Conservation (phyloP, 2,797 vertebrate species). For the Onychomys leucogaster region DNA sequence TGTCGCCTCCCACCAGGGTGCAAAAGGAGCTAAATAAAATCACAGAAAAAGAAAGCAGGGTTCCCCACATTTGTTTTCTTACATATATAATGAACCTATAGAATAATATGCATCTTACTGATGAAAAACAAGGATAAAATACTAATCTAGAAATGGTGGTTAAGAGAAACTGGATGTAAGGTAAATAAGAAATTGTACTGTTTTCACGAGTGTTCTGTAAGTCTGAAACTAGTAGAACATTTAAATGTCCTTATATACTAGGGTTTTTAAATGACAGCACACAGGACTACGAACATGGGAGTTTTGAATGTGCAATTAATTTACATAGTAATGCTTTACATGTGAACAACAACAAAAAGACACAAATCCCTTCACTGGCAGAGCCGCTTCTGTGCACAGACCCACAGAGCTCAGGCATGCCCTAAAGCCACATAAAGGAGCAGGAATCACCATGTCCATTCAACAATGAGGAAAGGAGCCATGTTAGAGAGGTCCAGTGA, state of each 20-base stretch:
- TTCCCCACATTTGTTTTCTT: background rate
- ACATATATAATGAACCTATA: background rate
- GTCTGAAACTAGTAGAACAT: slow-evolving; percentile 9
- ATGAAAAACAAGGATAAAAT: slow-evolving; percentile 22
- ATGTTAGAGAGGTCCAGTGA: background rate
- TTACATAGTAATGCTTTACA: background rate
- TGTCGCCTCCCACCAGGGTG: background rate
- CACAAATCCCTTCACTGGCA: slow-evolving; percentile 11
- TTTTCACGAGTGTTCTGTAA: background rate
- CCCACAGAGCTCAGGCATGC: background rate
- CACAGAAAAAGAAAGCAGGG: background rate
- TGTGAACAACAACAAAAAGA: background rate
- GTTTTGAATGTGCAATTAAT: slow-evolving; percentile 16
- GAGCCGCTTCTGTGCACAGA: background rate
- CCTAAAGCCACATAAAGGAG: background rate
- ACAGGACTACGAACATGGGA: background rate
- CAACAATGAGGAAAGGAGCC: background rate
- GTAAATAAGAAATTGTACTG: background rate
- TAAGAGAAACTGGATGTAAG: background rate
- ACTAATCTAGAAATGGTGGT: background rate
- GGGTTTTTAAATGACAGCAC: background rate
- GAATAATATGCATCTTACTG: slow-evolving; percentile 17
- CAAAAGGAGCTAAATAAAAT: background rate
- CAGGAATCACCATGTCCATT: background rate
- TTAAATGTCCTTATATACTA: slow-evolving; percentile 23